Conservation (phyloP, 1,140 invertebrate genomes). For the Rhagoletis pomonella region DNA sequence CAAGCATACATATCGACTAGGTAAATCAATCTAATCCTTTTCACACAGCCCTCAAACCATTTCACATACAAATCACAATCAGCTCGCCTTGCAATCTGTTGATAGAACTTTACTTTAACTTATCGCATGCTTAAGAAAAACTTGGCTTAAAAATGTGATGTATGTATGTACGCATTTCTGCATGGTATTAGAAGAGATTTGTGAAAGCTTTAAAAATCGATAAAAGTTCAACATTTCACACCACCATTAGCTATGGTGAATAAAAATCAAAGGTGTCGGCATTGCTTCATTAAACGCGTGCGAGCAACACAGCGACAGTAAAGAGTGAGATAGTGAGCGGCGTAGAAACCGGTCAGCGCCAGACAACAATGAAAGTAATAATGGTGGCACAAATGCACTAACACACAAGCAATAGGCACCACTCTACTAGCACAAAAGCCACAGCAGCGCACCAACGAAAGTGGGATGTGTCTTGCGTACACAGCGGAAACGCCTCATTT, state of each 20-base stretch:
- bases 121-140: constrained; percentile 29
- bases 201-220: constrained; percentile 46
- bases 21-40: constrained; percentile 19
- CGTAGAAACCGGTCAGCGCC: background rate
- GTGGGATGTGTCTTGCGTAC: constrained; percentile 39
- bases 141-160: constrained; percentile 36
- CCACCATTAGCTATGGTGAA: constrained; percentile 32
- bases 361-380: background rate
- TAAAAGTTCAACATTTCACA: constrained; percentile 35
- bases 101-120: constrained; percentile 25
- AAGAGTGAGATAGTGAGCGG: background rate
- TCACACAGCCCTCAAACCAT: background rate
- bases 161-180: constrained; percentile 53
- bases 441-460: background rate
- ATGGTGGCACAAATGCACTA: constrained; percentile 20
- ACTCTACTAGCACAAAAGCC: background rate
- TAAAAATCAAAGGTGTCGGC: constrained; percentile 52
- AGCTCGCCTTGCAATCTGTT: background rate
- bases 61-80: constrained; percentile 14
- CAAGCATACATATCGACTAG: too few species aligned
- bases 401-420: background rate
- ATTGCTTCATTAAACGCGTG: background rate
- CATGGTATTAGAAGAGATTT: constrained; percentile 60
- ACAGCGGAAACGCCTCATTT: background rate
- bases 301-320: background rate